phyloP scores from a whole-genome alignment of 2,113 vertebrate genomes.

The Mystacornis crossleyi region DNA sequence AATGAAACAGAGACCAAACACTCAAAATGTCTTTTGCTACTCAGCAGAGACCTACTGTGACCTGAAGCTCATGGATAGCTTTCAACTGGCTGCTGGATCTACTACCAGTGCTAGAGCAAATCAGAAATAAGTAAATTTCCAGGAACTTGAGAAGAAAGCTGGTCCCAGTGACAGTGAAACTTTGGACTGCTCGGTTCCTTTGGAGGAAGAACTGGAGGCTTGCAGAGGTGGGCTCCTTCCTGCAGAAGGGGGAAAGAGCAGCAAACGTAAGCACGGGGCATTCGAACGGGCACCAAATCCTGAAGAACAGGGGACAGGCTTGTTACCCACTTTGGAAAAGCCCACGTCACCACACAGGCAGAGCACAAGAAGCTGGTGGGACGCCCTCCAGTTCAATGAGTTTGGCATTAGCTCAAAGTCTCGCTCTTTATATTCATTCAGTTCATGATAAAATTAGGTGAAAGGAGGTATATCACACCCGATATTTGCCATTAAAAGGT shows the following conservation, averaged over 20 bases:
- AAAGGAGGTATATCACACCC: neutral
- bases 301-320: neutral
- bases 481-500: neutral
- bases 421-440: neutral
- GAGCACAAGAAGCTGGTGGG: fast-evolving
- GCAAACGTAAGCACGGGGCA: neutral
- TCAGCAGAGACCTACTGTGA: neutral
- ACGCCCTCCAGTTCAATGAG: neutral
- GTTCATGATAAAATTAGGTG: neutral
- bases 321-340: neutral
- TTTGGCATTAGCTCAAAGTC: neutral
- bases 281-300: neutral
- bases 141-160: neutral
- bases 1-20: neutral
- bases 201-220: neutral
- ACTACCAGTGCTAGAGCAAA: neutral
- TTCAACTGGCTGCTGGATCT: neutral
- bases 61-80: neutral
- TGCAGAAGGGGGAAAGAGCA: fast-evolving
- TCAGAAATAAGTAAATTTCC: neutral
- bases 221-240: neutral
- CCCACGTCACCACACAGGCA: neutral
- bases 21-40: neutral
- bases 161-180: neutral
- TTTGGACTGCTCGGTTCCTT: neutral